Evolutionary conservation across 2,888 invertebrate genomes (phyloP).

Genomic region (Danaus chrysippus): DNA sequence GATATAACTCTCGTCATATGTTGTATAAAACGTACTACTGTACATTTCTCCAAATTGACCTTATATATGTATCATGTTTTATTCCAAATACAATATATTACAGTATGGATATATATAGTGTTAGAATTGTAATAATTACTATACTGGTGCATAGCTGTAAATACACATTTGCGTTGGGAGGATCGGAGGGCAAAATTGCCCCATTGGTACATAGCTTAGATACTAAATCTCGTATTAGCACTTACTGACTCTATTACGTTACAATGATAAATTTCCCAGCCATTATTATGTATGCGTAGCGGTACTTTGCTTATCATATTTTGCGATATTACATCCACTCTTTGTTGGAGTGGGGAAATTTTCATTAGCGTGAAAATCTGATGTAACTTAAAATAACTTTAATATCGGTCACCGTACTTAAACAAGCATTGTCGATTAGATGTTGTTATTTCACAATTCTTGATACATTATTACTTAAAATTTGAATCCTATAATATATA

Average conservation of each 20-base stretch:
- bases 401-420: not conserved
- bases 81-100: not conserved
- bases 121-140: conserved; percentile 1
- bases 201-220: conserved; percentile 15
- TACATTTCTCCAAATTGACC: not conserved
- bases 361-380: not conserved
- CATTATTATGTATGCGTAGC: conserved; percentile 17
- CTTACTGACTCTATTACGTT: conserved; percentile 19
- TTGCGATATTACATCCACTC: conserved; percentile 5
- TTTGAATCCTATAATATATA: too few relatives aligned
- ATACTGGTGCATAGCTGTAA: not conserved
- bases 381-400: not conserved
- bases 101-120: conserved; percentile 4
- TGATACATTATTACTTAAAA: not conserved
- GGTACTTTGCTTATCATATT: conserved; percentile 14
- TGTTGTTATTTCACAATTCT: conserved; percentile 3
- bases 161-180: conserved; percentile 1
- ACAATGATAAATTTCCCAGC: conserved; percentile 21
- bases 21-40: not conserved
- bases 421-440: conserved; percentile 4
- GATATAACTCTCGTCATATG: conserved; percentile 2
- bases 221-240: conserved; percentile 24
- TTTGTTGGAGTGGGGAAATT: not conserved
- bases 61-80: not conserved
- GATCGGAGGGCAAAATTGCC: conserved; percentile 18